A percentile compares a stretch with the other conserved stretches of the same genome.
Evolutionary conservation across 2,113 vertebrate genomes (phyloP).

Genomic region (Onychostruthus taczanowskii): DNA sequence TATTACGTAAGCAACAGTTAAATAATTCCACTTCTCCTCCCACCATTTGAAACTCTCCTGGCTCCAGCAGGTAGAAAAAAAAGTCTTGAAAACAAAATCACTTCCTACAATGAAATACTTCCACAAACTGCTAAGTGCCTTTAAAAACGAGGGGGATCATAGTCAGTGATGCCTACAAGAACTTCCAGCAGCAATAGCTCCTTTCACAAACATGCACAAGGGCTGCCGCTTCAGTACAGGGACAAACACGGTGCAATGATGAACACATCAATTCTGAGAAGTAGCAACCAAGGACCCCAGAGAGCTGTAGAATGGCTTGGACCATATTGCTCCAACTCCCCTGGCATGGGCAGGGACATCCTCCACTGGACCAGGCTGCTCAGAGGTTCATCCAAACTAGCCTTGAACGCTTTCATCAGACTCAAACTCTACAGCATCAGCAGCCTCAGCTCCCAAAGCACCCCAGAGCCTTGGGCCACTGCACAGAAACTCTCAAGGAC

Average conservation of each 20-base stretch:
- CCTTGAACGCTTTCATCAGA: too few species aligned
- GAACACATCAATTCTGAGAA: neutral
- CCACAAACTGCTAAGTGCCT: neutral
- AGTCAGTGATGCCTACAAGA: neutral
- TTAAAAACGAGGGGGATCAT: neutral
- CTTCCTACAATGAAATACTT: neutral
- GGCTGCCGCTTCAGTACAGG: neutral
- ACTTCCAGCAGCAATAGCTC: neutral
- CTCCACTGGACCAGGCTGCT: neutral
- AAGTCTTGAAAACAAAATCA: neutral
- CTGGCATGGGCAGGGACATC: neutral
- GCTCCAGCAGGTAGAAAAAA: neutral
- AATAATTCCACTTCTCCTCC: neutral
- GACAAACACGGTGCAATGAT: neutral
- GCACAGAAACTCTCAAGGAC: neutral
- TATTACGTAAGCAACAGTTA: neutral
- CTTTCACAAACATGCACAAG: neutral
- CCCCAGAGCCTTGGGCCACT: too few species aligned
- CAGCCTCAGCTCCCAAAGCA: neutral
- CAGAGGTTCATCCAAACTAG: neutral
- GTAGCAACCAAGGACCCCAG: neutral
- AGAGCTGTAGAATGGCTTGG: neutral
- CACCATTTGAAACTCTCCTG: neutral
- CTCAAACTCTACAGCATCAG: neutral
- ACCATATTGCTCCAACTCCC: too few species aligned